Base-by-base conservation (phyloP, 2,888 invertebrate genomes). In the Leucoma salicis region DNA sequence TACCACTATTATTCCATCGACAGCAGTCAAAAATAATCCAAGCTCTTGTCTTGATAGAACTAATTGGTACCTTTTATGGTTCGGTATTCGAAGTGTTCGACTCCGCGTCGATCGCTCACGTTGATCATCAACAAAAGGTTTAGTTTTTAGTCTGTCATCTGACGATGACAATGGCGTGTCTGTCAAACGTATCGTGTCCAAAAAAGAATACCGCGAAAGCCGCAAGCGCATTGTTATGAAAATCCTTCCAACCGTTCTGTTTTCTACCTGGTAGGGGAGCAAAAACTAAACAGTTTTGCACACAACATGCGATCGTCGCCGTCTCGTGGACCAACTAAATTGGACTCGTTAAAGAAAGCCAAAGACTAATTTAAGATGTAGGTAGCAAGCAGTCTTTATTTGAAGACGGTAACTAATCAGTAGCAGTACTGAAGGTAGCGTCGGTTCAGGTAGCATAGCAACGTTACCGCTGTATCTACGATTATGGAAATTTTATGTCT, bases 141-240 rank as follows among this genome's bases (percentile, higher is more conserved):
- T 62, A 72, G 76, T 87, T 87, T 87, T 87, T 87, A 78, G 72
- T 72, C 69, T 67, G 63, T 85, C 84, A 86, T 86, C 80, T 79
- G 79, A 78, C 74, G 77, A 87, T 82, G 86, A 89, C 87, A 88
- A 88, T 85, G 77, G 87, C 81, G 79, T 78, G 85, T 82, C 83
- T 79, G 82, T 80, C 84, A 82, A 83, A 82, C 78, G 82, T 77
- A 74, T 81, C 75, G 66, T 69, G 50, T 63, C 74, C 72, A 84
- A 86, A 88, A 82, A 87, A 84, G 70, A 74, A 75, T 75, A 74
- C 74, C 67, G 79, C 79, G 84, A 83, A 78, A 83, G 81, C 78
- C 82, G 79, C 80, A 60, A 77, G 82, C 81, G 84, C 87, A 89
- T 89, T 89, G 86, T 88, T 85, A 89, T 87, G 83, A 87, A 86